Conservation (phyloP, 2,888 invertebrate species). For the Cataglyphis livida region DNA sequence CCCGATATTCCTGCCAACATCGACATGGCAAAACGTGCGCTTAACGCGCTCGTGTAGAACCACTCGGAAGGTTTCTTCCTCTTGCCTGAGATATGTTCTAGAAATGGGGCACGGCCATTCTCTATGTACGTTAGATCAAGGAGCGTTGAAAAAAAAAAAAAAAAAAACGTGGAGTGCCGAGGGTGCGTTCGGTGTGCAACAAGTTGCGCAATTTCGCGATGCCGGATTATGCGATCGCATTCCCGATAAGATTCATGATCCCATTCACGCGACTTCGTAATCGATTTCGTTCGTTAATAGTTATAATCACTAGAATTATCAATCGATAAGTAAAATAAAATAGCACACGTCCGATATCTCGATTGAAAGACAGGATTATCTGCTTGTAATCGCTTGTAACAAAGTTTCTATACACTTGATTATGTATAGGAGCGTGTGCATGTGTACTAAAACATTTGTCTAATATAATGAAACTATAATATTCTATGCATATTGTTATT, state of each 20-base stretch:
- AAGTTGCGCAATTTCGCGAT: slow-evolving; percentile 55
- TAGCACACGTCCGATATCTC: background rate
- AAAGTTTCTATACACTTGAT: background rate
- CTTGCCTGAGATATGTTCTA: slow-evolving; percentile 7
- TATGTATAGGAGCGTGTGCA: background rate
- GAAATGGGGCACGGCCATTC: slow-evolving; percentile 30
- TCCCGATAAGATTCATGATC: slow-evolving; percentile 33
- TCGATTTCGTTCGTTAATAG: slow-evolving; percentile 17
- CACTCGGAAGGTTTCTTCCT: slow-evolving; percentile 11
- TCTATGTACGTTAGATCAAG: slow-evolving; percentile 18
- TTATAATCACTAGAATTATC: slow-evolving; percentile 5
- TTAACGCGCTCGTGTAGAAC: slow-evolving; percentile 44
- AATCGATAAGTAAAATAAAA: slow-evolving; percentile 24
- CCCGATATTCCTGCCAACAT: slow-evolving; percentile 62
- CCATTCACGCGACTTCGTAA: slow-evolving; percentile 20
- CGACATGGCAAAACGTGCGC: slow-evolving; percentile 45
- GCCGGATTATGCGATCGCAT: slow-evolving; percentile 40
- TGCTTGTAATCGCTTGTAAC: background rate
- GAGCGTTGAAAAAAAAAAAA: slow-evolving; percentile 6
- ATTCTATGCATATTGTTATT: background rate
- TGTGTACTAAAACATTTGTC: background rate
- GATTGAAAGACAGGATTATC: slow-evolving; percentile 10
- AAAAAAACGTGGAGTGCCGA: slow-evolving; percentile 8
- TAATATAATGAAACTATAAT: background rate
- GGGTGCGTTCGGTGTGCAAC: slow-evolving; percentile 54